A percentile compares a stretch with the other conserved stretches of the same genome.
Conservation (phyloP, 2,797 vertebrate genomes). For the Acanthornis magna region DNA sequence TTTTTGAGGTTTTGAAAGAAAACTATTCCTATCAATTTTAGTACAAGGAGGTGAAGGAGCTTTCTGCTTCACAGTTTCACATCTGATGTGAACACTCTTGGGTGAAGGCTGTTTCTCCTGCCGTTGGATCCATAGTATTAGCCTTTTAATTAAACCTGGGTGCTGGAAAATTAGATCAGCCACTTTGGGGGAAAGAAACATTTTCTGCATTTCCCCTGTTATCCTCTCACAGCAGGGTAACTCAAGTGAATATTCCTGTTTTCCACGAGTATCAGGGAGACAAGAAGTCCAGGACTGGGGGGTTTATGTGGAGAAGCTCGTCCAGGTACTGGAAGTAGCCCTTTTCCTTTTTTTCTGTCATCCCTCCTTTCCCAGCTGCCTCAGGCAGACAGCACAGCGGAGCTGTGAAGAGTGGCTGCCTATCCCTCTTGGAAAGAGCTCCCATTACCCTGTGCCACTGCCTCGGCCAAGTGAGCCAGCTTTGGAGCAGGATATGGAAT, state of each 20-base stretch:
- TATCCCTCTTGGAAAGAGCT: background rate
- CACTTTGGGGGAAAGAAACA: background rate
- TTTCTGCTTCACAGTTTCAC: background rate
- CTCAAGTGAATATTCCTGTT: background rate
- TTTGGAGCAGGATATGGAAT: background rate
- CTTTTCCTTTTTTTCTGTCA: background rate
- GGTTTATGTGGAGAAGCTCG: background rate
- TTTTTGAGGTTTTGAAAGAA: background rate
- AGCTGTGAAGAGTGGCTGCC: background rate
- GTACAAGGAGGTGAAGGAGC: background rate
- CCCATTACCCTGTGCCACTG: background rate
- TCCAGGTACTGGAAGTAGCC: background rate
- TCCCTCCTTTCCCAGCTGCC: background rate
- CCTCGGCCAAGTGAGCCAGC: background rate
- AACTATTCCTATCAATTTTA: background rate
- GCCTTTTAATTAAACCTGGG: background rate
- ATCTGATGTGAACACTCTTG: rapidly evolving
- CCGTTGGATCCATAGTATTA: background rate
- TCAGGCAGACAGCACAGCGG: rapidly evolving
- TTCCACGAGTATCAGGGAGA: rapidly evolving
- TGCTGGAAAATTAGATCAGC: background rate
- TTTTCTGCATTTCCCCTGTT: background rate
- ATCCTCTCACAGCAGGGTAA: background rate
- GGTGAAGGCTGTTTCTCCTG: background rate
- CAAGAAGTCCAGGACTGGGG: background rate